Conservation (phyloP, 2,888 invertebrate genomes). For the Teleogryllus oceanicus region DNA sequence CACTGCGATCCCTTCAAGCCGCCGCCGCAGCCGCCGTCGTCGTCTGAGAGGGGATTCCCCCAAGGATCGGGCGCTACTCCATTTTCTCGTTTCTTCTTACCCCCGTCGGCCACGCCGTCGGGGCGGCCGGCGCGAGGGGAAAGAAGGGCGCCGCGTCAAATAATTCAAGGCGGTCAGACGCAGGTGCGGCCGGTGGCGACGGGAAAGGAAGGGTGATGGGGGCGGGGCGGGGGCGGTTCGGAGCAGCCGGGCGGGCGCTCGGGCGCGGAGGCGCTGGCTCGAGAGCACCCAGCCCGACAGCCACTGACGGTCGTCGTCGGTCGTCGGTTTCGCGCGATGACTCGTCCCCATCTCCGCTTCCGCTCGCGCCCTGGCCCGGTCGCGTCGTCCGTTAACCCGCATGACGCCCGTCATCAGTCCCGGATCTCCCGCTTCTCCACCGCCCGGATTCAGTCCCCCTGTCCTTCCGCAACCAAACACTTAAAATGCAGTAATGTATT, state of each 20-base stretch:
- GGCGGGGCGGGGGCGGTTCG: too few species aligned
- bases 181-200: slow-evolving; percentile 7
- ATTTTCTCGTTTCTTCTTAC: not conserved
- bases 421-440: not conserved
- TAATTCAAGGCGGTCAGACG: slow-evolving; percentile 2
- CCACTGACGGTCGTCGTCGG: not conserved
- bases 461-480: not conserved
- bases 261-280: too few species aligned
- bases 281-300: too few species aligned
- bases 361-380: not conserved
- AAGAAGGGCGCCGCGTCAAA: slow-evolving; percentile 1
- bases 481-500: slow-evolving; percentile 18
- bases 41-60: not conserved
- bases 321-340: not conserved
- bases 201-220: not conserved
- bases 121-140: not conserved
- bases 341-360: too few species aligned
- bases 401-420: not conserved
- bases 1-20: not conserved
- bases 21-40: not conserved
- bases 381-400: not conserved
- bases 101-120: not conserved
- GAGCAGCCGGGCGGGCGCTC: too few species aligned
- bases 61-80: not conserved
- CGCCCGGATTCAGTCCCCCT: not conserved